These are phyloP conservation scores for Enteromius argenteus DNA, from an alignment of 2,797 vertebrate genomes.

Conservation along the genomic window DNA sequence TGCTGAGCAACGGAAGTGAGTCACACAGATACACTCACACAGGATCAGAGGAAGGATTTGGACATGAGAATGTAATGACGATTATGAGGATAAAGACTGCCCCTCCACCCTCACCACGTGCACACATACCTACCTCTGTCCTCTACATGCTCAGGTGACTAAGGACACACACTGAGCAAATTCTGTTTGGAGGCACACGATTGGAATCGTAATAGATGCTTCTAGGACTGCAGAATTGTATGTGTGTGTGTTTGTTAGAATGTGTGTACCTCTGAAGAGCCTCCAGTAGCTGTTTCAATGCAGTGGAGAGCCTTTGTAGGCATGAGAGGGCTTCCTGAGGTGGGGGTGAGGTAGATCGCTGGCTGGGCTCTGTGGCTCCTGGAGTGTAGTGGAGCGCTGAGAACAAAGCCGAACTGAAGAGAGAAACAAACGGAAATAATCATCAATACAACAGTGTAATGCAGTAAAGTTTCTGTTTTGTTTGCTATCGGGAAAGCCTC, in stretches of 20 bases:
- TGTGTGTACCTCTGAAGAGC: slow-evolving; percentile 85
- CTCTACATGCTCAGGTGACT: slow-evolving; percentile 13
- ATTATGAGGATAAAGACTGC: neutral
- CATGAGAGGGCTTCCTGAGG: slow-evolving; percentile 81
- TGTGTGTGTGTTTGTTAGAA: neutral
- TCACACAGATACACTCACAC: neutral
- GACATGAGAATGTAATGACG: neutral
- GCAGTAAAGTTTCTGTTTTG: neutral
- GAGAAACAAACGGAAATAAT: neutral
- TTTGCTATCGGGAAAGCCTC: neutral
- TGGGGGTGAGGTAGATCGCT: slow-evolving; percentile 65
- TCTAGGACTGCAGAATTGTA: slow-evolving; percentile 7
- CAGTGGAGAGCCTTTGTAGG: slow-evolving; percentile 83
- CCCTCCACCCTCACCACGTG: neutral
- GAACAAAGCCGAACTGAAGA: slow-evolving; percentile 75
- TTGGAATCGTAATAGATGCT: slow-evolving; percentile 7
- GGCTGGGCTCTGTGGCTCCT: slow-evolving; percentile 64
- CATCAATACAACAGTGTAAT: neutral
- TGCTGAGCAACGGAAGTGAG: neutral
- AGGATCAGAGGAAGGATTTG: slow-evolving; percentile 7
- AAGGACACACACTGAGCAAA: slow-evolving; percentile 10
- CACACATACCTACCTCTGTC: slow-evolving; percentile 7
- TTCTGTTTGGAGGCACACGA: slow-evolving; percentile 9
- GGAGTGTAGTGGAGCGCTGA: slow-evolving; percentile 76
- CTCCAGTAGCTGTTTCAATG: slow-evolving; percentile 84